Conservation (phyloP, 2,113 vertebrate species). For the Pelusios castaneus region DNA sequence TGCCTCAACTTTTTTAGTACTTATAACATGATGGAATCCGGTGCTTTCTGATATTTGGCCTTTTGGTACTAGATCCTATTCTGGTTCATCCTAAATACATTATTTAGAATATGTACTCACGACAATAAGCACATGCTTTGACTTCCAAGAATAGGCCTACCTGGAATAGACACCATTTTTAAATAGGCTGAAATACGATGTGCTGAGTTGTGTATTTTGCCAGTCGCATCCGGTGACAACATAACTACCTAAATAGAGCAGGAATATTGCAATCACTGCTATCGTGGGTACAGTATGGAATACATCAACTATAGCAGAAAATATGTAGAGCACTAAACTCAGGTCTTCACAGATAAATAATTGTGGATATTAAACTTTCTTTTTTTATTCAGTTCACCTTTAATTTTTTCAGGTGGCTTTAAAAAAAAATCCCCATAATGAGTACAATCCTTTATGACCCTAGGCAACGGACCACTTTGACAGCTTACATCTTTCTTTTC, state of each 20-base stretch:
- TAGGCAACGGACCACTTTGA: neutral
- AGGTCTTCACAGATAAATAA: neutral
- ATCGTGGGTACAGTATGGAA: no score
- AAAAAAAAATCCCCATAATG: neutral
- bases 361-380: neutral
- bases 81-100: neutral
- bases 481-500: neutral
- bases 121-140: neutral
- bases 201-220: neutral
- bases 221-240: neutral
- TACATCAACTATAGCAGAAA: neutral
- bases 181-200: neutral
- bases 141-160: neutral
- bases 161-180: neutral
- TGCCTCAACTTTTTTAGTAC: neutral
- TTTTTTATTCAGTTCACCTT: neutral
- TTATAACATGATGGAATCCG: neutral
- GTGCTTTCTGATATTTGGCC: neutral
- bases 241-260: neutral
- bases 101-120: neutral
- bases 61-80: neutral
- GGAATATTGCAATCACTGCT: neutral
- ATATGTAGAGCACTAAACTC: no score
- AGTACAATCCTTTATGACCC: neutral
- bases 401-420: neutral